phyloP scores from a whole-genome alignment of 2,888 invertebrate species.

The Cantharis rufa region DNA sequence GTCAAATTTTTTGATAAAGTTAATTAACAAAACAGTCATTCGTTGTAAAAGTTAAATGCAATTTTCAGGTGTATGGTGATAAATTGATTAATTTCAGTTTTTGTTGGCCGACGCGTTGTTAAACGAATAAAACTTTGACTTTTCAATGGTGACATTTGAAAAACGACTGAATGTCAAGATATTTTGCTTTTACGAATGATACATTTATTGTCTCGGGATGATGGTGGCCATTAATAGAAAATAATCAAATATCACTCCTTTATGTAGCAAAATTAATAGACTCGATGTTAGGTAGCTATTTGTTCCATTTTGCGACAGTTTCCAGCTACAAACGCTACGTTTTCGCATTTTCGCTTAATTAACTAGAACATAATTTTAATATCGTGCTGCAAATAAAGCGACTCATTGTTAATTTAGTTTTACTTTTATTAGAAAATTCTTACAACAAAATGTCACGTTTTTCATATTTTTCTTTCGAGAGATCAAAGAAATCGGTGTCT shows the following conservation, averaged over 20 bases:
- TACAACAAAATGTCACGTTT: not conserved
- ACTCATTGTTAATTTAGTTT: not conserved
- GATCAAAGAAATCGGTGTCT: too few species aligned
- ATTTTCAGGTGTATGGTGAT: not conserved
- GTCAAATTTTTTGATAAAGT: not conserved
- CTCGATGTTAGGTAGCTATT: not conserved
- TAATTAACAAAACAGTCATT: not conserved
- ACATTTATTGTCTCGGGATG: not conserved
- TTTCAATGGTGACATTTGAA: not conserved
- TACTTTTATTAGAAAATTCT: not conserved
- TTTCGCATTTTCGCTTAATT: not conserved
- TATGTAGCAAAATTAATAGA: not conserved
- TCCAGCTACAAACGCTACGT: not conserved
- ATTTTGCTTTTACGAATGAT: not conserved
- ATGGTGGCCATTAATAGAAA: not conserved
- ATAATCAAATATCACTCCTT: not conserved
- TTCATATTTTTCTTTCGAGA: not conserved
- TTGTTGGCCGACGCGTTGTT: not conserved
- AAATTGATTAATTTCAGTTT: not conserved
- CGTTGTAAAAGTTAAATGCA: not conserved
- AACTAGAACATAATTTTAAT: not conserved
- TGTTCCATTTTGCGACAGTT: not conserved
- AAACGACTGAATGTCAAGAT: not conserved
- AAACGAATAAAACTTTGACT: not conserved
- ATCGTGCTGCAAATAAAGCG: not conserved